Conservation (phyloP, 1,140 invertebrate genomes). For the Conus ventricosus region DNA sequence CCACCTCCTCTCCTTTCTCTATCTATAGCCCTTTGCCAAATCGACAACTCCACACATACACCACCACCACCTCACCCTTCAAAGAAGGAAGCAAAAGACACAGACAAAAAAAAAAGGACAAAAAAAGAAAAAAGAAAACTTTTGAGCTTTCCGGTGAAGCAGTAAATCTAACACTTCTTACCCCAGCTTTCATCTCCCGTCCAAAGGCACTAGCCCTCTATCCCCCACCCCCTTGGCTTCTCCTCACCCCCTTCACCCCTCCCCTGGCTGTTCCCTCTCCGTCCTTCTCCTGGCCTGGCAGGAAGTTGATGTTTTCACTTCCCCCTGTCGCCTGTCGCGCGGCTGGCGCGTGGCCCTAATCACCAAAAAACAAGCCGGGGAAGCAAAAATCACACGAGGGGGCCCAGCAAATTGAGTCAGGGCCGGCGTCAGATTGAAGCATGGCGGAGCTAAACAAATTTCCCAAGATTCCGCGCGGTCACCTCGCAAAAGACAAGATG, state of each 20-base stretch:
- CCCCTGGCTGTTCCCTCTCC: not conserved
- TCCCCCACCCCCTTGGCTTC: not conserved
- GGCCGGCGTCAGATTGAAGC: constrained; percentile 16
- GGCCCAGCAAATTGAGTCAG: constrained; percentile 13
- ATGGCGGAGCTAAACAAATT: constrained; percentile 17
- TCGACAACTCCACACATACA: not conserved
- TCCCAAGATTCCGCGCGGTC: constrained; percentile 24
- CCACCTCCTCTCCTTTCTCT: not conserved
- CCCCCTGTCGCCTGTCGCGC: not conserved
- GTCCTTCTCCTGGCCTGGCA: not conserved
- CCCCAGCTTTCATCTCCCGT: not conserved
- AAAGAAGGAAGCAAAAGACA: too few species aligned
- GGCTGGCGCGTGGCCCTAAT: not conserved
- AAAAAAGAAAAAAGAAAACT: too few species aligned
- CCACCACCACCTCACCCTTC: not conserved
- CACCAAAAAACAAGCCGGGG: constrained; percentile 11
- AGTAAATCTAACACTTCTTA: constrained; percentile 12
- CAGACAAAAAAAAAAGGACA: not conserved
- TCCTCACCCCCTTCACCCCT: not conserved
- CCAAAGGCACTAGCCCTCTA: not conserved
- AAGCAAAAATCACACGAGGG: constrained; percentile 11
- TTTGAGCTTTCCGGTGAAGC: not conserved
- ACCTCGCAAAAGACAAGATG: constrained; percentile 25
- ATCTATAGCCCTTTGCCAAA: not conserved
- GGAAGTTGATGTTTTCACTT: not conserved